phyloP scores from a whole-genome alignment of 2,113 vertebrate species.

The Microtus richardsoni region DNA sequence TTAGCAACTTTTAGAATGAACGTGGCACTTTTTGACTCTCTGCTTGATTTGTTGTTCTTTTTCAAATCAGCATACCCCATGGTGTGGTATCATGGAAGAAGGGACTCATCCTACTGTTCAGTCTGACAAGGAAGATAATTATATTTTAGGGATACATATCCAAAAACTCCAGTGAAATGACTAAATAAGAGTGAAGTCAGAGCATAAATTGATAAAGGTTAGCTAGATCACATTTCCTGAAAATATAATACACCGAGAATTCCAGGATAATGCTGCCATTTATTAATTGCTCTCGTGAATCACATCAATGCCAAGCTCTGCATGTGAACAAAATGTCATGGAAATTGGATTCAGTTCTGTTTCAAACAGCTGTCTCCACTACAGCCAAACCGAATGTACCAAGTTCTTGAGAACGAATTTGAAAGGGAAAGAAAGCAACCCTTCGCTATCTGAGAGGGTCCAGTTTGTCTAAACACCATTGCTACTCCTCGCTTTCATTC shows the following conservation, averaged over 20 bases:
- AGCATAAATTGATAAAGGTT: constrained; percentile 66
- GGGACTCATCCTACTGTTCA: neutral
- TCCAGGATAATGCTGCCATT: constrained; percentile 75
- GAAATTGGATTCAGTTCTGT: constrained; percentile 77
- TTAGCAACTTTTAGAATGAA: neutral
- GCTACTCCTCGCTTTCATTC: neutral
- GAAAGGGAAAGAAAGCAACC: constrained; percentile 49
- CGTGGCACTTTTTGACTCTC: neutral
- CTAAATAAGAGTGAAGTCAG: constrained; percentile 61
- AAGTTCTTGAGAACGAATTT: constrained; percentile 60
- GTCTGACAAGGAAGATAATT: constrained; percentile 33
- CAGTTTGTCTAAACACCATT: neutral
- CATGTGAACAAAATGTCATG: constrained; percentile 76
- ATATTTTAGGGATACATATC: neutral
- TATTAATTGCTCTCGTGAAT: constrained; percentile 79
- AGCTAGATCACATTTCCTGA: constrained; percentile 70
- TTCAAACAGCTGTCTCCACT: constrained; percentile 80
- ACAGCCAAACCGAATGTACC: constrained; percentile 69
- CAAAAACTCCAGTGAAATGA: constrained; percentile 62
- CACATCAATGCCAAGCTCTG: constrained; percentile 77
- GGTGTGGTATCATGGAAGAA: neutral
- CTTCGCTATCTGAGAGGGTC: constrained; percentile 28
- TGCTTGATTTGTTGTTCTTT: neutral
- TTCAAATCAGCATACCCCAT: neutral
- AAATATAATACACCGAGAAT: constrained; percentile 68